These are phyloP conservation scores for Harpegnathos saltator DNA, from an alignment of 1,140 invertebrate species.

Conservation along the genomic window DNA sequence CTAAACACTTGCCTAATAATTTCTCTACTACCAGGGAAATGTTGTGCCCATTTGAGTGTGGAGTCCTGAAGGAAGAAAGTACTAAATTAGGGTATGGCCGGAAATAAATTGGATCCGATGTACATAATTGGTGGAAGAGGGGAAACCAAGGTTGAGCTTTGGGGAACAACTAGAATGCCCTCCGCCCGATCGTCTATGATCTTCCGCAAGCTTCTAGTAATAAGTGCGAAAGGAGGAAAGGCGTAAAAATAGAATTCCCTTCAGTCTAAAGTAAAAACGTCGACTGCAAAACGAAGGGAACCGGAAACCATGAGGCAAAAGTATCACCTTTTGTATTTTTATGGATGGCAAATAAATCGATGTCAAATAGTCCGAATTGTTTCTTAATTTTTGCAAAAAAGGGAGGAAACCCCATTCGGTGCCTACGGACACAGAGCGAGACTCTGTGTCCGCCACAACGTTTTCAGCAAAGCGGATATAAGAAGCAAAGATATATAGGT, in stretches of 20 bases:
- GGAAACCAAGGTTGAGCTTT: too few relatives aligned
- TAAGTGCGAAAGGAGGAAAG: slow-evolving; percentile 26
- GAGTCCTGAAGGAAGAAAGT: too few relatives aligned
- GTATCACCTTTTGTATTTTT: not conserved
- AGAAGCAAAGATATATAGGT: slow-evolving; percentile 30
- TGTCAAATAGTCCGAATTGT: not conserved
- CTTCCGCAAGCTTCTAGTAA: slow-evolving; percentile 15
- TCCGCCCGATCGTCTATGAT: slow-evolving; percentile 29
- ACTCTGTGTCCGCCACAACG: slow-evolving; percentile 6
- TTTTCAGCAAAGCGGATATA: slow-evolving; percentile 40
- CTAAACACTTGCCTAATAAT: too few relatives aligned
- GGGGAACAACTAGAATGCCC: not conserved
- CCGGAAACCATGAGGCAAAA: slow-evolving; percentile 1
- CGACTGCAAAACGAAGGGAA: not conserved
- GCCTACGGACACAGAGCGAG: not conserved
- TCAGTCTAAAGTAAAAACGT: slow-evolving; percentile 15
- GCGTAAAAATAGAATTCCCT: slow-evolving; percentile 6
- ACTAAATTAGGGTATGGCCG: too few relatives aligned
- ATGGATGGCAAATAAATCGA: slow-evolving; percentile 38
- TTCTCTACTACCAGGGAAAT: too few relatives aligned
- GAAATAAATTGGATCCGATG: too few relatives aligned
- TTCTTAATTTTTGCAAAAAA: not conserved
- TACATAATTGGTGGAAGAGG: too few relatives aligned
- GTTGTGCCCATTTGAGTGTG: too few relatives aligned
- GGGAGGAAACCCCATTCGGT: not conserved